Conservation (phyloP, 2,113 vertebrate genomes). For the Thomomys bottae region DNA sequence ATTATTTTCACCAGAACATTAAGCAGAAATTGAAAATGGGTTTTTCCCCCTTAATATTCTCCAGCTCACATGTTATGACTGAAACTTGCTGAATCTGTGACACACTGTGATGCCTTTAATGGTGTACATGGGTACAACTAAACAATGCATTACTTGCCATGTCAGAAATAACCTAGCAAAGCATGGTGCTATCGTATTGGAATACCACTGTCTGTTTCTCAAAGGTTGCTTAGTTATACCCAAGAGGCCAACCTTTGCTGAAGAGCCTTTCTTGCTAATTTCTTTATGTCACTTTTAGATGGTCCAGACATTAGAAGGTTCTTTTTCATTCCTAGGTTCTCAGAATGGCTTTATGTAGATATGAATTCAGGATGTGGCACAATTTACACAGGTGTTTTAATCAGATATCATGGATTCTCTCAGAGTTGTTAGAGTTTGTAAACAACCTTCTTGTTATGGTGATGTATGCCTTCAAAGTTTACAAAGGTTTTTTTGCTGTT, state of each 20-base stretch:
- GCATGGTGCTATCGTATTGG: conserved; percentile 78
- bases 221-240: conserved; percentile 82
- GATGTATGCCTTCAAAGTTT: neutral
- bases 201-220: conserved; percentile 76
- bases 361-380: conserved; percentile 69
- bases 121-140: conserved; percentile 77
- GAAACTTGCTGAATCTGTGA: conserved; percentile 80
- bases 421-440: neutral
- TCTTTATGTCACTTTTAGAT: conserved; percentile 80
- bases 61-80: conserved; percentile 84
- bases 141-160: conserved; percentile 85
- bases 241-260: conserved; percentile 79
- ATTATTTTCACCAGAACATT: conserved; percentile 87
- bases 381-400: conserved; percentile 59
- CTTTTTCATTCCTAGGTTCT: conserved; percentile 70
- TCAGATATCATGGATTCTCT: conserved; percentile 5
- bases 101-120: conserved; percentile 86
- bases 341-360: conserved; percentile 75
- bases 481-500: too few species aligned
- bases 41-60: conserved; percentile 83
- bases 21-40: conserved; percentile 86
- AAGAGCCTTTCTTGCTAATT: conserved; percentile 83
- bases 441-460: neutral
- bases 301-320: conserved; percentile 75
- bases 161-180: conserved; percentile 84